Conservation (phyloP, 2,888 invertebrate species). For the Automeris io region DNA sequence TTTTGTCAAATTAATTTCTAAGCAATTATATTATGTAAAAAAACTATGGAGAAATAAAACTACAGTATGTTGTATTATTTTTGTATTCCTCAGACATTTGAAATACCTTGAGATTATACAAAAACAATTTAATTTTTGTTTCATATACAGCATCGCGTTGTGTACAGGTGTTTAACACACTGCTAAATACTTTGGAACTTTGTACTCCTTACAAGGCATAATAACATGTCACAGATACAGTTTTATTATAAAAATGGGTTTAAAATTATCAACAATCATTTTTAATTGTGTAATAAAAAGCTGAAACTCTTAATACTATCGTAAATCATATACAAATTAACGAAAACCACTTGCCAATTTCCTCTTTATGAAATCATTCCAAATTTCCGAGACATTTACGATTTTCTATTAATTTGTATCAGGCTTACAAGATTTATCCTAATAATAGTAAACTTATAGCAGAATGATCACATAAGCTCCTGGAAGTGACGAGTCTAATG, state of each 20-base stretch:
- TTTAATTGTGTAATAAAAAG: constrained; percentile 14
- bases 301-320: constrained; percentile 14
- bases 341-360: background rate
- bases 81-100: constrained; percentile 45
- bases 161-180: constrained; percentile 17
- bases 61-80: constrained; percentile 23
- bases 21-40: no score
- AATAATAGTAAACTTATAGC: constrained; percentile 30
- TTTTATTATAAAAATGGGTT: constrained; percentile 15
- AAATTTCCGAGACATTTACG: background rate
- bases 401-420: background rate
- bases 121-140: constrained; percentile 22
- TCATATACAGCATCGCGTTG: constrained; percentile 4
- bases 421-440: constrained; percentile 10
- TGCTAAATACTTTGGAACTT: constrained; percentile 9
- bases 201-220: constrained; percentile 19
- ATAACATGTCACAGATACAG: constrained; percentile 22
- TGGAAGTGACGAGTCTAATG: constrained; percentile 41
- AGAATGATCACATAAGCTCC: constrained; percentile 60
- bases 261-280: constrained; percentile 14
- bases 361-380: background rate
- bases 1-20: no score
- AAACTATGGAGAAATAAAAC: constrained; percentile 25
- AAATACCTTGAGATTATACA: constrained; percentile 31
- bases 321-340: constrained; percentile 6